Base-by-base conservation (phyloP, 2,888 invertebrate genomes). In the Drosophila putrida region DNA sequence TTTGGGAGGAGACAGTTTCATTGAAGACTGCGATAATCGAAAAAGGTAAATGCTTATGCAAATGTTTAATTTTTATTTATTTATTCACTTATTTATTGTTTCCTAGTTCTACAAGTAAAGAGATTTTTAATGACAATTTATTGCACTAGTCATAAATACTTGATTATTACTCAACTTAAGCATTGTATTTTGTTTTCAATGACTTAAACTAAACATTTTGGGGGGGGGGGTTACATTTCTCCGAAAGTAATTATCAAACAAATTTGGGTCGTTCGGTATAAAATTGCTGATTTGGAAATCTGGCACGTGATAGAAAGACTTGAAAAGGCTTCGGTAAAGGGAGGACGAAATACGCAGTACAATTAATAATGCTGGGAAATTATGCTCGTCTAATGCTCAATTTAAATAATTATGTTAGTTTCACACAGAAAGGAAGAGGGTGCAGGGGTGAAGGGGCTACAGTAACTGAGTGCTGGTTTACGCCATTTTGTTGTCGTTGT, bases 401-500 rank as follows among this genome's bases (percentile, higher is more conserved):
- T 75, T 61, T 54, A 0, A 54, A 74, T 75, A 64, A 74, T 61
- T 63, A 49, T 68, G 70, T 68, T 68, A 68, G 79, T 78, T 78
- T 67, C 20, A 4, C 31, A n/a, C 31, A 35, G 11, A 9, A 27
- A 10, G 27, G 6, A 1, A 9, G 13, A 8, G 10, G 15, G 8
- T 20, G 20, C 20, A 20, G 5, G 11, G 20, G 0, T 20, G 31
- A 2, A 0, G 11, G 6, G 25, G 13, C 8, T 11, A 15, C 9
- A 9, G 41, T 53, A 20, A 33, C 6, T 15, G 47, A n/a, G 31
- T 47, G 47, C 31, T 28, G 25, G 6, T 31, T 58, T 5, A 33
- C 57, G 79, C 58, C 75, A 78, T 74, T 75, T 68, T 69, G 69
- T 73, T 68, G 69, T 65, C 11, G 11, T 43, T 43, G 25, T 11